These are phyloP conservation scores for Etia nguti DNA, from an alignment of 2,113 vertebrate species.

Conservation along the genomic window DNA sequence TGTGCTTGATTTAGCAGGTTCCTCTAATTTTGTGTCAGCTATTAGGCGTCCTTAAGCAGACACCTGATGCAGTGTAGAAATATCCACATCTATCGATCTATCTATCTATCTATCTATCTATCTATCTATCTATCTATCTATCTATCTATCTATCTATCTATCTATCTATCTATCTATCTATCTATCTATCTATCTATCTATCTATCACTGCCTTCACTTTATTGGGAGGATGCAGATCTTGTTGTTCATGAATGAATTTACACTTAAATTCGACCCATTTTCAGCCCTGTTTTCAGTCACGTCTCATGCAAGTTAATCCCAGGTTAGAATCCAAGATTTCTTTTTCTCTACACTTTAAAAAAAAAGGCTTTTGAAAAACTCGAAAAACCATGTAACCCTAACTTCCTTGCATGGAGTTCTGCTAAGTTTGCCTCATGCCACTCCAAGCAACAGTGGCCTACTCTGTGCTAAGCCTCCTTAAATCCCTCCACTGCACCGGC, in stretches of 20 bases:
- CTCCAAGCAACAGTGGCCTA: constrained; percentile 39
- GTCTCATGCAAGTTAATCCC: constrained; percentile 10
- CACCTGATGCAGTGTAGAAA: no score
- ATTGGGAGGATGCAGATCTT: background rate
- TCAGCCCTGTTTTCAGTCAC: background rate
- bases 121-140: background rate
- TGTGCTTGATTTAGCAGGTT: background rate
- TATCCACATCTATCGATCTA: background rate
- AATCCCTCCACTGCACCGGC: constrained; percentile 46
- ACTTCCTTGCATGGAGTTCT: constrained; percentile 1
- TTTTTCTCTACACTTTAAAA: background rate
- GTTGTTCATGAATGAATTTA: background rate
- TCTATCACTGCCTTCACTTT: background rate
- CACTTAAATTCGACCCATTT: background rate
- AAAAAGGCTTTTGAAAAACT: background rate
- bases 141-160: background rate
- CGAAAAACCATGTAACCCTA: background rate
- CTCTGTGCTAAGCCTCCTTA: constrained; percentile 51
- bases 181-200: background rate
- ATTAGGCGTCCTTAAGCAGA: background rate
- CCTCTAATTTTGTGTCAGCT: background rate
- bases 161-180: background rate
- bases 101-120: background rate
- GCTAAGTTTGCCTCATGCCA: background rate
- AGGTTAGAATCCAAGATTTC: background rate